Evolutionary conservation across 53 echinoderm and acorn worm species (phyloP).

Genomic region (Antedon mediterranea): DNA sequence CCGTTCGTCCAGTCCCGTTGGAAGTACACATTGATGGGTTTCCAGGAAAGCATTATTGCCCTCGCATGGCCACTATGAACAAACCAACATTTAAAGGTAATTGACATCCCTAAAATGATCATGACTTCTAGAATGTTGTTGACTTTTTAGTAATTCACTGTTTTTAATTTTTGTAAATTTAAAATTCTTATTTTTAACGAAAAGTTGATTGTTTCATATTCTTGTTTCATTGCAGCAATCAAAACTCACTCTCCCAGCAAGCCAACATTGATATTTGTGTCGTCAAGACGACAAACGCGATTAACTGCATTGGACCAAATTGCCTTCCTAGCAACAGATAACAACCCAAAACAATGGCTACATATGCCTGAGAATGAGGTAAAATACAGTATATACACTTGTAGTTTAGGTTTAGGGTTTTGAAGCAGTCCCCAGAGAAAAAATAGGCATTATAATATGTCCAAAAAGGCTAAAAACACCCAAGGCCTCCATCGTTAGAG

Average conservation of each 20-base stretch:
- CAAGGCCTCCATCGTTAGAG: no score
- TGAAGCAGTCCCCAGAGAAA: no score
- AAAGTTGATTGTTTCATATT: background rate
- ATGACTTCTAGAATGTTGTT: no score
- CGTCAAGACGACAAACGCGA: slow-evolving; percentile 83
- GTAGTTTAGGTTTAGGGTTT: no score
- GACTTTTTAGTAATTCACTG: no score
- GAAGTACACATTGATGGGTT: slow-evolving; percentile 94
- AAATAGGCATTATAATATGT: no score
- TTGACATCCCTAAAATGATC: background rate
- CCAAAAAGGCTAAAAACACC: no score
- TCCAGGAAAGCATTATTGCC: slow-evolving; percentile 99
- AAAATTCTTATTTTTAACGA: no score
- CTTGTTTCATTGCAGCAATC: slow-evolving; percentile 42
- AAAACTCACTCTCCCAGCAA: slow-evolving; percentile 83
- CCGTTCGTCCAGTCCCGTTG: slow-evolving; percentile 83
- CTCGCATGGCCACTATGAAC: slow-evolving; percentile 99
- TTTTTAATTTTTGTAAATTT: no score
- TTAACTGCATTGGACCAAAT: slow-evolving; percentile 92
- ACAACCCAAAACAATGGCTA: slow-evolving; percentile 92
- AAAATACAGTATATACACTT: no score
- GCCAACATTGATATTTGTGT: slow-evolving; percentile 83
- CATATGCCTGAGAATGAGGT: slow-evolving; percentile 80
- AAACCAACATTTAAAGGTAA: slow-evolving; percentile 92
- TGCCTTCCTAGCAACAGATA: slow-evolving; percentile 76